phyloP scores from a whole-genome alignment of 2,113 vertebrate species.

The Uropsilus gracilis region DNA sequence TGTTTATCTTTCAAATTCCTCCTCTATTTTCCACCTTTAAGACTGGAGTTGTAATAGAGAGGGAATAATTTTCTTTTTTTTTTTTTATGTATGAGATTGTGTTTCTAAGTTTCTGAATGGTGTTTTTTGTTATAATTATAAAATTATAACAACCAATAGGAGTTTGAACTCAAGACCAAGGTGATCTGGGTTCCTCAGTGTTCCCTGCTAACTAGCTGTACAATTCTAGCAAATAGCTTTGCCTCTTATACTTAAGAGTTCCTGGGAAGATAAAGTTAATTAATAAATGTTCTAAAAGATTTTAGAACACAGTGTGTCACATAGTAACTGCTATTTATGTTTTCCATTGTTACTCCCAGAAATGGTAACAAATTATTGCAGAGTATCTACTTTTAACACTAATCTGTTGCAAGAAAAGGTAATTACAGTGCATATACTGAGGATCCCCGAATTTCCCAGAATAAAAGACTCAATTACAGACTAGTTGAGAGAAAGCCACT shows the following conservation, averaged over 20 bases:
- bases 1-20: conserved; percentile 24
- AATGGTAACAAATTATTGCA: background rate
- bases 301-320: background rate
- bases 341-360: background rate
- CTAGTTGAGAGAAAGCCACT: background rate
- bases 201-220: background rate
- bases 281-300: background rate
- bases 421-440: conserved; percentile 2
- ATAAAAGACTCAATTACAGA: conserved; percentile 32
- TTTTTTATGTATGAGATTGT: background rate
- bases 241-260: background rate
- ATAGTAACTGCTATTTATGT: background rate
- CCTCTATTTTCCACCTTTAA: conserved; percentile 14
- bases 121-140: background rate
- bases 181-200: background rate
- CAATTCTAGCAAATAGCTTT: background rate
- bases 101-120: conserved; percentile 13
- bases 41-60: background rate
- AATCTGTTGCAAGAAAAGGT: background rate
- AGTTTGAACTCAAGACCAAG: background rate
- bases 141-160: background rate
- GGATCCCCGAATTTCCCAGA: background rate
- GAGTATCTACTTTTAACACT: background rate
- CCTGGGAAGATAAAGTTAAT: conserved; percentile 19
- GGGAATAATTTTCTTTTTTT: conserved; percentile 40